Evolutionary conservation across 2,113 vertebrate species (phyloP).

Genomic region (Leptocoma aspasia): DNA sequence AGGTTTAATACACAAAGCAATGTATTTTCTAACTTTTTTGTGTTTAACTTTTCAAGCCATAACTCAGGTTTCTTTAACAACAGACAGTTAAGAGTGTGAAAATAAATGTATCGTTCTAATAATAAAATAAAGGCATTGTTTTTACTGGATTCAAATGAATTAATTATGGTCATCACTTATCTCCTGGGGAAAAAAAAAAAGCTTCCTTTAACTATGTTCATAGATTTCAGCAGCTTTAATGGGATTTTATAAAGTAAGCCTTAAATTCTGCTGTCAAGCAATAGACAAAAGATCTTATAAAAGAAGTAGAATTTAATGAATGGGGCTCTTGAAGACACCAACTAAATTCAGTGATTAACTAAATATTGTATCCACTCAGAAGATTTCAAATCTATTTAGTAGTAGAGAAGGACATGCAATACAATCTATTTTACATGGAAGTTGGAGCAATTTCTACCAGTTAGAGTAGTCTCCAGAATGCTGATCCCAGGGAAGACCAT

Average conservation of each 20-base stretch:
- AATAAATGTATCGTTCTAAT: background rate
- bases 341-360: background rate
- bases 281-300: background rate
- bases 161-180: background rate
- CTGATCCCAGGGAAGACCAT: background rate
- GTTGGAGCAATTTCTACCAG: background rate
- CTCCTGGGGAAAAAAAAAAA: background rate
- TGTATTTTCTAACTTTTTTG: background rate
- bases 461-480: background rate
- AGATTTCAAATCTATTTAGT: background rate
- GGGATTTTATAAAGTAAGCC: background rate
- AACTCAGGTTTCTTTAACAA: background rate
- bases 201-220: background rate
- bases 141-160: background rate
- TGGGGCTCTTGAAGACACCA: background rate
- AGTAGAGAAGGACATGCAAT: background rate
- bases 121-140: background rate
- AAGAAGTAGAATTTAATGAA: background rate
- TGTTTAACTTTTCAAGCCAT: background rate
- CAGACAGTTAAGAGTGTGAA: background rate
- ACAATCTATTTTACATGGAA: background rate
- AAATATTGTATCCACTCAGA: background rate
- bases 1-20: background rate
- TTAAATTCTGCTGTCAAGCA: background rate
- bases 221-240: background rate